Conservation (phyloP, 2,113 vertebrate species). For the Synodontis membranacea region DNA sequence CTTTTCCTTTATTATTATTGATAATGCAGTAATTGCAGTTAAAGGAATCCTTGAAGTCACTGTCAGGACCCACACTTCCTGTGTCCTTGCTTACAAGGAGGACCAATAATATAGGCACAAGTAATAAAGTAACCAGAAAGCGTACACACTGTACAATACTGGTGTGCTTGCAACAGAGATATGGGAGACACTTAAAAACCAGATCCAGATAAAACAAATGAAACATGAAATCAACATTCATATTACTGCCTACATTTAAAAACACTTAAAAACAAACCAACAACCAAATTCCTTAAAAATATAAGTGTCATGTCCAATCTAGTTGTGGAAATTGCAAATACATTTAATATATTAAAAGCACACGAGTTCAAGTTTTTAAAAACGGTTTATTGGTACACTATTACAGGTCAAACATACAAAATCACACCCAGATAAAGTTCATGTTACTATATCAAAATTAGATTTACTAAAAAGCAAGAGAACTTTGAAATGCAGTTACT, state of each 20-base stretch:
- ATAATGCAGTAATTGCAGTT: not conserved
- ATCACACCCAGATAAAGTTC: not conserved
- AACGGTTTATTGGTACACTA: slow-evolving; percentile 51
- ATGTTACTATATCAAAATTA: slow-evolving; percentile 16
- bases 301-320: not conserved
- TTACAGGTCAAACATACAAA: slow-evolving; percentile 33
- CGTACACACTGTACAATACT: not conserved
- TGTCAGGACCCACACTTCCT: not conserved
- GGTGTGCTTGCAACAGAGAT: not conserved
- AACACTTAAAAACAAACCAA: too few relatives aligned
- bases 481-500: not conserved
- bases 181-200: not conserved
- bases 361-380: slow-evolving; percentile 4
- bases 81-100: not conserved
- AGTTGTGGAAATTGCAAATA: not conserved
- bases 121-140: not conserved
- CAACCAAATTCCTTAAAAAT: too few relatives aligned
- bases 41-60: not conserved
- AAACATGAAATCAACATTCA: not conserved
- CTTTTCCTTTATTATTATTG: not conserved
- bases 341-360: not conserved
- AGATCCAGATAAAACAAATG: not conserved
- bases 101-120: not conserved
- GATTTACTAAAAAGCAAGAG: not conserved
- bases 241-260: not conserved